A percentile compares a stretch with the other conserved stretches of the same genome.
Conservation (phyloP, 2,888 invertebrate genomes). For the Micoletzkya japonica region DNA sequence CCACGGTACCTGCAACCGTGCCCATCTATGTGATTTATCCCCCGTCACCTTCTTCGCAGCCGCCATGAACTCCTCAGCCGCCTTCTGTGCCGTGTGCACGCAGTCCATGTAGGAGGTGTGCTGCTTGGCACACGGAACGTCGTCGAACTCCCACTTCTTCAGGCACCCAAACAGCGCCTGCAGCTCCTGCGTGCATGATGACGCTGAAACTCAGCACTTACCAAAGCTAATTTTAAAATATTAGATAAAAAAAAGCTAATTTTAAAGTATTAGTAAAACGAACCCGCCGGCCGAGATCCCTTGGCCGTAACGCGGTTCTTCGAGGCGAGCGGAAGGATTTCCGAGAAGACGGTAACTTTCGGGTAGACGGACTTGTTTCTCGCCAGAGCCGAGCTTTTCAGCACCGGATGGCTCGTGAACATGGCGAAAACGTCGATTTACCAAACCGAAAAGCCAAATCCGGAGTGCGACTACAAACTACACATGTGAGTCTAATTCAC, state of each 20-base stretch:
- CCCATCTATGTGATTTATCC: no score
- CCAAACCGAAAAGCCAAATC: neutral
- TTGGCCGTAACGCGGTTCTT: constrained; percentile 49
- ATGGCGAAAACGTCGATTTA: constrained; percentile 14
- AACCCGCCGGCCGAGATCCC: constrained; percentile 46
- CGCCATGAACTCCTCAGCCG: constrained; percentile 47
- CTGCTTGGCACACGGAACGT: constrained; percentile 52
- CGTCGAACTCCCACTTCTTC: constrained; percentile 63
- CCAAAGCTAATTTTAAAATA: neutral
- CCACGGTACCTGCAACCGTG: no score
- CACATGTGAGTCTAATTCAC: no score
- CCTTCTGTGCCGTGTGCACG: constrained; percentile 46
- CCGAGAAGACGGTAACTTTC: constrained; percentile 47
- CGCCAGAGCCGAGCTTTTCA: constrained; percentile 41
- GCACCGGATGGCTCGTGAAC: constrained; percentile 38
- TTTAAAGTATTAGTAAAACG: constrained; percentile 29
- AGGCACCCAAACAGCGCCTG: constrained; percentile 60
- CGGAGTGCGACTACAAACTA: neutral
- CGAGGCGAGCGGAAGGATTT: constrained; percentile 52
- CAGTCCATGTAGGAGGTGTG: constrained; percentile 55
- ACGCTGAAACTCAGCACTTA: constrained; percentile 39
- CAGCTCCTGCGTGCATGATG: constrained; percentile 59
- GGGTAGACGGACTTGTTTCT: constrained; percentile 42
- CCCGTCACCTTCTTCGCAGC: constrained; percentile 49
- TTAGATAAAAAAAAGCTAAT: constrained; percentile 3